Evolutionary conservation across 2,113 vertebrate species (phyloP), one percentile per base, ranked within the genome.

Genomic region (Nannospalax galili): DNA sequence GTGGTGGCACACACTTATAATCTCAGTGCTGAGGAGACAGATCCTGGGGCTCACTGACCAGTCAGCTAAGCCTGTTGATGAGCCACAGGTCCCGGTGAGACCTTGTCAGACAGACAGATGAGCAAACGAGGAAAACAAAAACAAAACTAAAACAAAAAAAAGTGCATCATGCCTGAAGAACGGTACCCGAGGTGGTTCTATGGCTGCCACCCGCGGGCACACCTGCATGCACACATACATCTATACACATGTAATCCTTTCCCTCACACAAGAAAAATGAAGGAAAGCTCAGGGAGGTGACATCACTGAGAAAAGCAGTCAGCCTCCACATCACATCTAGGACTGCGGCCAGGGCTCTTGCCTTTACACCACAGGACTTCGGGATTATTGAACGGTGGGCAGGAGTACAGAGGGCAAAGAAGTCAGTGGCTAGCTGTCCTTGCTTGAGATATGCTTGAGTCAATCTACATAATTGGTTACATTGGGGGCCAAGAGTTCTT

Each of bases 401-500:
- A 86, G 52, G 84, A 74, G 32, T 45, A 1, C 24, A 90, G 52
- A 80, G 35, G 74, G 56, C 14, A 70, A 89, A 77, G 17, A 24
- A 88, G 60, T 65, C 48, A 75, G 70, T 67, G 93, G 37, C 30
- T 65, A 26, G 56, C n/a, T 22, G 56, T 32, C 87, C 70, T 65
- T 69, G 72, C 72, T 73, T 48, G 11, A 70, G 92, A 72, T 58
- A 72, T 42, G 84, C 69, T 86, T 70, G 79, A 77, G 84, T 88
- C 88, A 16, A 35, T 93, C 84, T 90, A 60, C 88, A 45, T 92
- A 96, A 95, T 74, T 85, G 77, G 70, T 60, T 79, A n/a, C 20
- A 17, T 7, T 82, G 77, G 78, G 82, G 77, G 60, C 95, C 86
- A 72, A 93, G 86, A 78, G 77, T 40, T 74, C 58, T 87, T 65